Evolutionary conservation across 2,113 vertebrate species (phyloP), one percentile per base, ranked within the genome.

Genomic region (Muntiacus muntjak): DNA sequence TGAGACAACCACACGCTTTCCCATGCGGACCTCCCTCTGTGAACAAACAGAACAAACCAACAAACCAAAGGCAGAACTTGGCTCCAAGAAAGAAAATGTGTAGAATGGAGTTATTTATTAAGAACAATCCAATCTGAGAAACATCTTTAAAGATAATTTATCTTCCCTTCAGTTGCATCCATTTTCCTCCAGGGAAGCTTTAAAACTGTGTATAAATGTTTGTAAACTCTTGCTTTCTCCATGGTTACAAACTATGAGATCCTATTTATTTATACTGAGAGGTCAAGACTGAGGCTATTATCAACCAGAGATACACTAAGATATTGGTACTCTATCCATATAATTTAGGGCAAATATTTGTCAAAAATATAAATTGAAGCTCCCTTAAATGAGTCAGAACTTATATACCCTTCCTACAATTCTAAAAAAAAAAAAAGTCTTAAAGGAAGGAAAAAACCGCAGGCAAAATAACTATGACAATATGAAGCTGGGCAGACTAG

Each of bases 151-250:
- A 98, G 97, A 98, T 82, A 89, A 98, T 98, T 98, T 98, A 98
- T 98, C 98, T 98, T 98, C 50, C 2, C 0, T 97, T 96, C 94
- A 97, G 95, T 98, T 14, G 26, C 90, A 97, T 93, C 95, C 97
- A 98, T 95, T 95, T 98, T 40, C 97, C 97, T 98, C 95, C 91
- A 89, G 96, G 92, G 98, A 92, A 98, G 97, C 83, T 98, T 98
- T 98, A 98, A 92, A 97, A 92, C 88, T 83, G 62, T 98, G 93
- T 83, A 97, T 98, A 98, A 98, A 98, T 98, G 98, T 99, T 99
- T 98, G 98, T 95, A 98, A 97, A 96, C 96, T 81, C 93, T 40
- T 97, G 97, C 95, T 97, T 98, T 98, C 97, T 96, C 97, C 93
- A 82, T 97, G 98, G 97, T 97, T 98, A 99, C 98, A 98, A 97